Conservation (phyloP, 2,888 invertebrate genomes). For the Amblyjoppa fuscipennis region DNA sequence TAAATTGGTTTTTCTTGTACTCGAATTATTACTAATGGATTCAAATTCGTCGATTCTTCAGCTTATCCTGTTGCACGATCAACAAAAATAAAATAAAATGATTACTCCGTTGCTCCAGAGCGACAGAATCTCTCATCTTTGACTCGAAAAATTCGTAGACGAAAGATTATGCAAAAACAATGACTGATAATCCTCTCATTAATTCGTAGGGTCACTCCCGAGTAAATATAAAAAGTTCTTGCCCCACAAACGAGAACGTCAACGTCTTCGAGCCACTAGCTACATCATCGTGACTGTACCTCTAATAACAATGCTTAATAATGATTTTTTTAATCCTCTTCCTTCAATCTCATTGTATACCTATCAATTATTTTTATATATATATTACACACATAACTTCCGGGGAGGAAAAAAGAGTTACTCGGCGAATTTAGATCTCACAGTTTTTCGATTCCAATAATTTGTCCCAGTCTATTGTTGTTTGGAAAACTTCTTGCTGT, state of each 20-base stretch:
- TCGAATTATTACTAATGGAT: background rate
- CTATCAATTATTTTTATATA: constrained; percentile 8
- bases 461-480: constrained; percentile 93
- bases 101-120: background rate
- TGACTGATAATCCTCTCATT: background rate
- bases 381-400: constrained; percentile 36
- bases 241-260: constrained; percentile 5
- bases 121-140: background rate
- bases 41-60: background rate
- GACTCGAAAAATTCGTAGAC: background rate
- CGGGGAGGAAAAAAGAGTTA: constrained; percentile 20
- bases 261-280: constrained; percentile 3
- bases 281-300: constrained; percentile 1
- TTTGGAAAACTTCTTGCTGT: constrained; percentile 97
- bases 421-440: constrained; percentile 77
- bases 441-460: constrained; percentile 81
- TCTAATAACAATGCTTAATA: background rate
- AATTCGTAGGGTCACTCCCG: constrained; percentile 1
- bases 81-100: background rate
- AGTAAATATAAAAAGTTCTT: constrained; percentile 9
- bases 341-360: background rate
- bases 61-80: background rate
- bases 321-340: background rate
- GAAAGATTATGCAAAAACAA: background rate
- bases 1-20: constrained; percentile 5